Percentiles rank a stretch among this genome's conserved stretches.
These are phyloP conservation scores for Telenomus remus DNA, from an alignment of 1,140 invertebrate species.

Conservation along the genomic window DNA sequence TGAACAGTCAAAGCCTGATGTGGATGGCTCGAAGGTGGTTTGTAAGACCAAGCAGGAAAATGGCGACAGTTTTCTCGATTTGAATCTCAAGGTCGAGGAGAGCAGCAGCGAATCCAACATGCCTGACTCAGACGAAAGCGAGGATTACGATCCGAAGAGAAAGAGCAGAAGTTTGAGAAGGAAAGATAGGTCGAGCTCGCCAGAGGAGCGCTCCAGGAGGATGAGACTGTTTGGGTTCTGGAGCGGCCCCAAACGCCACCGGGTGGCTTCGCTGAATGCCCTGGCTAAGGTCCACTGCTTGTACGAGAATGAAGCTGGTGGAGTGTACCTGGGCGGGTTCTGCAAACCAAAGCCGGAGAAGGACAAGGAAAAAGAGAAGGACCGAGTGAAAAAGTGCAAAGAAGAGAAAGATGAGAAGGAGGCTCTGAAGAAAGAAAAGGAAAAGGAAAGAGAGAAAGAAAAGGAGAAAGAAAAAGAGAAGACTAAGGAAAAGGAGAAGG, in stretches of 20 bases:
- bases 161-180: conserved; percentile 32
- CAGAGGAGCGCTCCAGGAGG: conserved; percentile 70
- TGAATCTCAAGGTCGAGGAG: conserved; percentile 67
- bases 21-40: conserved; percentile 46
- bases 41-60: conserved; percentile 54
- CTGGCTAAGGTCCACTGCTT: conserved; percentile 93
- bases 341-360: conserved; percentile 73
- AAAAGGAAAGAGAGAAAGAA: conserved; percentile 40
- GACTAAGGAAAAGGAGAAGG: conserved; percentile 27
- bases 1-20: conserved; percentile 61
- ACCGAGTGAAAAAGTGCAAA: conserved; percentile 53
- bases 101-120: conserved; percentile 60
- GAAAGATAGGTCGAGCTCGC: conserved; percentile 63
- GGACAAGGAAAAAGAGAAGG: conserved; percentile 62
- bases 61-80: conserved; percentile 55
- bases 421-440: conserved; percentile 5
- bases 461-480: conserved; percentile 52
- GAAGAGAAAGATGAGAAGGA: conserved; percentile 30
- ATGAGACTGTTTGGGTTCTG: conserved; percentile 78
- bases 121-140: conserved; percentile 65
- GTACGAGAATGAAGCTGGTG: conserved; percentile 90
- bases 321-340: conserved; percentile 79
- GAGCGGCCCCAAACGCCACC: conserved; percentile 85
- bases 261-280: conserved; percentile 92
- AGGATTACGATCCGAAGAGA: conserved; percentile 47